Conservation (phyloP, 1,140 invertebrate genomes). For the Lepidurus couesii region DNA sequence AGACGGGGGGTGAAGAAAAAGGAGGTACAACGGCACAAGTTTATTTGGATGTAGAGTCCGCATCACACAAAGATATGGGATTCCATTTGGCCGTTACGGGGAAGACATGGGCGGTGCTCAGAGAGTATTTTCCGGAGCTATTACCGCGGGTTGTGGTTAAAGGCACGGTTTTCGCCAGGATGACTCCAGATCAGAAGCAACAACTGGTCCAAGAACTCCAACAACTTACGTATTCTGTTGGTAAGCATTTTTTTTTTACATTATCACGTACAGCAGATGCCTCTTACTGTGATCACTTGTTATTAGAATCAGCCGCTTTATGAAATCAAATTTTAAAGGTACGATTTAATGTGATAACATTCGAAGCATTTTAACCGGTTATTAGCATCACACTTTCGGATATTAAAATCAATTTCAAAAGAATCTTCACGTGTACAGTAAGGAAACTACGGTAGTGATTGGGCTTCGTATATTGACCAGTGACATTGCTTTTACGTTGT, state of each 20-base stretch:
- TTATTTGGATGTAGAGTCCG: not conserved
- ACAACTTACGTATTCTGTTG: slow-evolving; percentile 70
- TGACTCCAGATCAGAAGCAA: slow-evolving; percentile 94
- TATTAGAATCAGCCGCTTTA: no score
- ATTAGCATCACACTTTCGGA: no score
- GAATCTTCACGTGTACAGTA: no score
- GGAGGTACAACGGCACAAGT: not conserved
- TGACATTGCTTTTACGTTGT: no score
- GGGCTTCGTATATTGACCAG: no score
- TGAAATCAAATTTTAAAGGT: no score
- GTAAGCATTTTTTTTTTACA: slow-evolving; percentile 45
- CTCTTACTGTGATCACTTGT: no score
- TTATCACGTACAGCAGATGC: not conserved
- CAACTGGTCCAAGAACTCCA: slow-evolving; percentile 81
- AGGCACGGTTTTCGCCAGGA: slow-evolving; percentile 85
- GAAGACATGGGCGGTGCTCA: slow-evolving; percentile 62
- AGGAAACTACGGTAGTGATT: no score
- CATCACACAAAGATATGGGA: slow-evolving; percentile 30
- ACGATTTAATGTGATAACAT: no score
- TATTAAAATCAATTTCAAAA: no score
- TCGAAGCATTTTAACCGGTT: no score
- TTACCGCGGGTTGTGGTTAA: slow-evolving; percentile 60
- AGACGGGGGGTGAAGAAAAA: not conserved
- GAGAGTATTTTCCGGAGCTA: slow-evolving; percentile 61
- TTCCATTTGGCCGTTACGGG: slow-evolving; percentile 66